Conservation (phyloP, 2,797 vertebrate genomes). For the Loriculus beryllinus region DNA sequence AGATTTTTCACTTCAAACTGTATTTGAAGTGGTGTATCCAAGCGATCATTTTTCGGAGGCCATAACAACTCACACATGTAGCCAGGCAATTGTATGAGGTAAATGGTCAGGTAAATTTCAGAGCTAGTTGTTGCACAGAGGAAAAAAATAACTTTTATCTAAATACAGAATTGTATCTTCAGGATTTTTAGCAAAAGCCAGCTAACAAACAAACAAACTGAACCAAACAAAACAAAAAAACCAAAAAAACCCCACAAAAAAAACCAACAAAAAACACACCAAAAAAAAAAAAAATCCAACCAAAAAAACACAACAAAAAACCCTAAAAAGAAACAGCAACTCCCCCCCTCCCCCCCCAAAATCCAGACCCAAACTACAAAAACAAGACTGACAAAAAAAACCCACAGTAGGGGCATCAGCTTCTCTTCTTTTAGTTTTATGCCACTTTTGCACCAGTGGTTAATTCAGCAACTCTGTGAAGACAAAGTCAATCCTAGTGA, state of each 20-base stretch:
- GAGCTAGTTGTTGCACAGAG: neutral
- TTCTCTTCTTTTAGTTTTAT: neutral
- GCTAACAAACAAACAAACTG: neutral
- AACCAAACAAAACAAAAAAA: neutral
- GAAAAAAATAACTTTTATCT: neutral
- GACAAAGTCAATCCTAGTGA: neutral
- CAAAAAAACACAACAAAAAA: neutral
- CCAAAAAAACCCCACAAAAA: neutral
- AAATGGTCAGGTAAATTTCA: neutral
- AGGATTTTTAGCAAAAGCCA: neutral
- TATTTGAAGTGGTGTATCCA: neutral
- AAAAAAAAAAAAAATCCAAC: neutral
- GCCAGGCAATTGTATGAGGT: neutral
- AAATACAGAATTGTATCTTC: neutral
- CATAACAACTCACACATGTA: rapidly evolving
- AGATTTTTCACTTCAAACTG: neutral
- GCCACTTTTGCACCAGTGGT: neutral
- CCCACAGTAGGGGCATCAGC: neutral
- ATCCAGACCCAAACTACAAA: neutral
- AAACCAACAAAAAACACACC: neutral
- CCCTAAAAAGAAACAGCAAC: neutral
- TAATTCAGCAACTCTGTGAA: neutral
- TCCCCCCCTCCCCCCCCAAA: too few species aligned
- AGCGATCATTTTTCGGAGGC: neutral
- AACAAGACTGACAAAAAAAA: neutral